Evolutionary conservation across 2,888 invertebrate species (phyloP).

Genomic region (Entomobrya multifasciata): DNA sequence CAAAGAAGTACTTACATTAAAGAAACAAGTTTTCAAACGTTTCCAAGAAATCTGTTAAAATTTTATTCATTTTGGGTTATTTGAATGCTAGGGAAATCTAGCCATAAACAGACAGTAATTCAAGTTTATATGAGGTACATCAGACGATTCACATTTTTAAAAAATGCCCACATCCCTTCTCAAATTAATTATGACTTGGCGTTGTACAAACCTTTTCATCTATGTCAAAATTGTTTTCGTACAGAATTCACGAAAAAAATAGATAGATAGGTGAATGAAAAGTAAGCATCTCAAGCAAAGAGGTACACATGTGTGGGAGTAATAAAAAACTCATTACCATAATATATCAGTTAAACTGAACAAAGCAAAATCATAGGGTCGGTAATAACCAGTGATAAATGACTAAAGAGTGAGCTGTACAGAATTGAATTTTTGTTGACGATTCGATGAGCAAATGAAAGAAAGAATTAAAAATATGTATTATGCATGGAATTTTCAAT

Average conservation of each 20-base stretch:
- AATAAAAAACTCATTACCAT: constrained; percentile 50
- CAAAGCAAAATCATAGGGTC: neutral
- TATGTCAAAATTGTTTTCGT: too few species aligned
- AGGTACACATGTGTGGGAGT: constrained; percentile 40
- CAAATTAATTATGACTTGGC: neutral
- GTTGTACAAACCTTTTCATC: too few species aligned
- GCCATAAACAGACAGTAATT: too few species aligned
- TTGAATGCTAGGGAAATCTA: neutral
- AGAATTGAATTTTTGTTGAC: too few species aligned
- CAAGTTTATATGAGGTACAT: neutral
- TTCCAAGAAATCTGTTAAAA: constrained; percentile 16
- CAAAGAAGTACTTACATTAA: constrained; percentile 2
- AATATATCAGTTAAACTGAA: neutral
- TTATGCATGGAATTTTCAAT: neutral
- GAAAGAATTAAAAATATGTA: neutral
- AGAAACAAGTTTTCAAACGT: constrained; percentile 30
- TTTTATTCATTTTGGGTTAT: constrained; percentile 28
- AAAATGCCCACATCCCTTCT: neutral
- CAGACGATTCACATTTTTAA: neutral
- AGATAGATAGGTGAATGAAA: neutral
- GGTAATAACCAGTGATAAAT: neutral
- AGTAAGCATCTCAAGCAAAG: neutral
- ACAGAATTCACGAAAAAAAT: too few species aligned
- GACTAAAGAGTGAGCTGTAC: too few species aligned
- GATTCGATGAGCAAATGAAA: too few species aligned